Evolutionary conservation across 2,113 vertebrate species (phyloP).

Genomic region (Phycodurus eques): DNA sequence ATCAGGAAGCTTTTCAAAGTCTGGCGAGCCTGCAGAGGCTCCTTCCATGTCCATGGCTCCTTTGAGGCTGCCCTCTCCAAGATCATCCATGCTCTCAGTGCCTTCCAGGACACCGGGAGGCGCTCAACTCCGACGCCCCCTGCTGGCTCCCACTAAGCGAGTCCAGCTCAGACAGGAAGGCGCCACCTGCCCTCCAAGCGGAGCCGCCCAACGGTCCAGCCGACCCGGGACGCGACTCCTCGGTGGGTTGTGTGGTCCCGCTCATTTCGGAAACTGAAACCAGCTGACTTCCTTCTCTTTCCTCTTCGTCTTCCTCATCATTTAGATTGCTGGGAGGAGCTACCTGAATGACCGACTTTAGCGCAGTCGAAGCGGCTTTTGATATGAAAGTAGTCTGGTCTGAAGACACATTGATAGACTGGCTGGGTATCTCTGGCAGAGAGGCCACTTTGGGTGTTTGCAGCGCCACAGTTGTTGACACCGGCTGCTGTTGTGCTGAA

Average conservation of each 20-base stretch:
- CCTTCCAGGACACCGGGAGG: conserved; percentile 76
- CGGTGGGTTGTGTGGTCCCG: conserved; percentile 76
- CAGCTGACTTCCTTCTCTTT: conserved; percentile 68
- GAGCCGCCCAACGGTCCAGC: conserved; percentile 62
- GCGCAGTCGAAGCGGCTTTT: neutral
- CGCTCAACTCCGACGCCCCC: conserved; percentile 74
- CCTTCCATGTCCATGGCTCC: conserved; percentile 74
- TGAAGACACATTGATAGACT: conserved; percentile 21
- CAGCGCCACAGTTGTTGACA: conserved; percentile 4
- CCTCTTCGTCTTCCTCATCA: conserved; percentile 72
- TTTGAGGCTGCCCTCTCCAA: conserved; percentile 76
- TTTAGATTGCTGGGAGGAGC: conserved; percentile 39
- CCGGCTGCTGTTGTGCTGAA: conserved; percentile 9
- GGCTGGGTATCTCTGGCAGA: conserved; percentile 28
- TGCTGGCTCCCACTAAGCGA: conserved; percentile 78
- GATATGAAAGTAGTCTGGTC: conserved; percentile 21
- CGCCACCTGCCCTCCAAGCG: conserved; percentile 61
- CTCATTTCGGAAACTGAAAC: conserved; percentile 79
- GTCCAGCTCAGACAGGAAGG: conserved; percentile 72
- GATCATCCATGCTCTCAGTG: conserved; percentile 75
- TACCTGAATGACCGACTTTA: neutral
- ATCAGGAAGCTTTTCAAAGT: conserved; percentile 74
- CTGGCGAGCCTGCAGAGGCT: conserved; percentile 71
- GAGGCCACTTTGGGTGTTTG: conserved; percentile 10
- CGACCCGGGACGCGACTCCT: conserved; percentile 75